These are phyloP conservation scores for Orchesella cincta DNA, from an alignment of 1,140 invertebrate genomes.

Conservation along the genomic window DNA sequence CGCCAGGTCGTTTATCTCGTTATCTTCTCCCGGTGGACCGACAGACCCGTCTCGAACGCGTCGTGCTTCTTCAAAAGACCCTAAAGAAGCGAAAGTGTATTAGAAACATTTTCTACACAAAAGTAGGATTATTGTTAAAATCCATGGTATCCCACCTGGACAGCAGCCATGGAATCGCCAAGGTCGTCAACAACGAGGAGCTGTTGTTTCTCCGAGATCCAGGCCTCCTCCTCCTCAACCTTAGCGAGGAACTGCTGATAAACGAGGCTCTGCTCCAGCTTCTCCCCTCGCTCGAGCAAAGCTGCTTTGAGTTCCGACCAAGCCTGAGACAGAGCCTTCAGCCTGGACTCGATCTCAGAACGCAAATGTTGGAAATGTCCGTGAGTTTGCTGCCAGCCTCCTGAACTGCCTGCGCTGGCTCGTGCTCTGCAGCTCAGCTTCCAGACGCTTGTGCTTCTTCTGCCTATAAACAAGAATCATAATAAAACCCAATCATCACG, in stretches of 20 bases:
- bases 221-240: slow-evolving; percentile 98
- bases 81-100: neutral
- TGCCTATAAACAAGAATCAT: neutral
- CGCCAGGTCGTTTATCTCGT: slow-evolving; percentile 84
- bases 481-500: too few relatives aligned
- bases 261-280: slow-evolving; percentile 89
- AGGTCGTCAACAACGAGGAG: slow-evolving; percentile 93
- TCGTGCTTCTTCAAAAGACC: slow-evolving; percentile 98
- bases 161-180: slow-evolving; percentile 98
- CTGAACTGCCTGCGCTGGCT: slow-evolving; percentile 94
- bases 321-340: slow-evolving; percentile 80
- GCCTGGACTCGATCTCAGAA: slow-evolving; percentile 88
- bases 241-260: slow-evolving; percentile 98
- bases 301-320: slow-evolving; percentile 90
- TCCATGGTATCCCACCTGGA: slow-evolving; percentile 67
- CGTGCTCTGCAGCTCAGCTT: slow-evolving; percentile 93
- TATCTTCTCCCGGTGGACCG: slow-evolving; percentile 91
- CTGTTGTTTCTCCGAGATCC: slow-evolving; percentile 99
- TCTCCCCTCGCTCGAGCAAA: slow-evolving; percentile 82
- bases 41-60: slow-evolving; percentile 96
- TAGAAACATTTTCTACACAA: too few relatives aligned
- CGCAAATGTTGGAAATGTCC: slow-evolving; percentile 93
- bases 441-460: slow-evolving; percentile 95
- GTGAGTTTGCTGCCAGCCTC: slow-evolving; percentile 95
- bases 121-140: slow-evolving; percentile 14